Conservation (phyloP, 2,113 vertebrate species). For the Eptesicus fuscus region DNA sequence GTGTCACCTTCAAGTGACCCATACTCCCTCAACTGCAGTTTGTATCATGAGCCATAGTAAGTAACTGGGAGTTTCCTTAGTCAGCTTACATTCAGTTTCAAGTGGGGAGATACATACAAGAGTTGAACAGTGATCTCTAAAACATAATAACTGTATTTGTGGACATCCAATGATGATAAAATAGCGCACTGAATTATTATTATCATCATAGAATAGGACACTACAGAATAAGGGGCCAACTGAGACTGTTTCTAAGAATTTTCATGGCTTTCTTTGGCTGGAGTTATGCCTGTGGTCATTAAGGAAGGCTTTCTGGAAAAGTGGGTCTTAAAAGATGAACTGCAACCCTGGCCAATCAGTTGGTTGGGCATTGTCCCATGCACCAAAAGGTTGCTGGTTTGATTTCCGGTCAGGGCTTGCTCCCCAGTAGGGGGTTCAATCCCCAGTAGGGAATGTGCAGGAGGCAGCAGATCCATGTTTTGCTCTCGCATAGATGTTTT, state of each 20-base stretch:
- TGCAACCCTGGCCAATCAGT: background rate
- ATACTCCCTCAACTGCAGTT: background rate
- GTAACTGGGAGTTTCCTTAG: background rate
- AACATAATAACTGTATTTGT: background rate
- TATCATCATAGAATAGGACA: background rate
- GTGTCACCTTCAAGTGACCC: background rate
- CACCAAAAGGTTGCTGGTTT: background rate
- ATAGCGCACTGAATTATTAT: background rate
- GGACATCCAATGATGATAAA: background rate
- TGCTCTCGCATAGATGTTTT: background rate
- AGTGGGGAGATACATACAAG: background rate
- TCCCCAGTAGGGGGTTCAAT: background rate
- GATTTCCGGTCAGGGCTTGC: background rate
- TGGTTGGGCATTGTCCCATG: background rate
- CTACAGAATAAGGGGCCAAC: background rate
- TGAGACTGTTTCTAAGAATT: slow-evolving; percentile 4
- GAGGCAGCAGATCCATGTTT: background rate
- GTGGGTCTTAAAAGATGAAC: background rate
- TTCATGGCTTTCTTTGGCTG: background rate
- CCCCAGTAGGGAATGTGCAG: background rate
- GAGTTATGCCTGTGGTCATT: background rate
- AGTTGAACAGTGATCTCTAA: background rate
- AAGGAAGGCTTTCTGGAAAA: slow-evolving; percentile 15
- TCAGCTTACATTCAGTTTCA: background rate
- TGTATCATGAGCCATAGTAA: background rate